Percentiles rank a stretch among this genome's conserved stretches.
Conservation (phyloP, 2,888 invertebrate species). For the Noctua fimbriata region DNA sequence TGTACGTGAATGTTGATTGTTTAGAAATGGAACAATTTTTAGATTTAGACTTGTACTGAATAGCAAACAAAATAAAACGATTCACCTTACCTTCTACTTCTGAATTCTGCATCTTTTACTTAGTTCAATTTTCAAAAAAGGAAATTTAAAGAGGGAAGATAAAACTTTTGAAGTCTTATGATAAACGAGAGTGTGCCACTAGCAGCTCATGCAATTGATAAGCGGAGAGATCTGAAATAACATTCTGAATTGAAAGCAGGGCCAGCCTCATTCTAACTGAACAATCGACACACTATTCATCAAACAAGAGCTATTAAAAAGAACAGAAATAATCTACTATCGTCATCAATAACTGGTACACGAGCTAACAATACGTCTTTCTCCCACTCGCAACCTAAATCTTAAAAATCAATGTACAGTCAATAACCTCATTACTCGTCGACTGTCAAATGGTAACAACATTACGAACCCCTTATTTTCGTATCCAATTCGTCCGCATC, state of each 20-base stretch:
- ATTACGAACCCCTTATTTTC: constrained; percentile 66
- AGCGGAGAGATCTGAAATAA: not conserved
- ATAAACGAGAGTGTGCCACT: no score
- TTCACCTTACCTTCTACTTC: not conserved
- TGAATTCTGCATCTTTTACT: not conserved
- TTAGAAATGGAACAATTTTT: not conserved
- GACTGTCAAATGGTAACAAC: constrained; percentile 64
- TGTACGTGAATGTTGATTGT: constrained; percentile 22
- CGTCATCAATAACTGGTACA: constrained; percentile 8
- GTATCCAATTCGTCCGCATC: constrained; percentile 68
- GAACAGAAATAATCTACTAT: constrained; percentile 3
- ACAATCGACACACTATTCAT: not conserved
- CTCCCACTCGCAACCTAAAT: constrained; percentile 7
- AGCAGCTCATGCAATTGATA: not conserved
- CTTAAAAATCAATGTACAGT: constrained; percentile 60
- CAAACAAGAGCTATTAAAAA: not conserved
- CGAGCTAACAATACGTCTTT: constrained; percentile 23
- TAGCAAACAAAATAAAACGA: not conserved
- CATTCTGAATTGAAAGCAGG: not conserved
- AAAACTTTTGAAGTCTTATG: not conserved
- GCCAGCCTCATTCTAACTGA: not conserved
- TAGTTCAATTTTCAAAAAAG: not conserved
- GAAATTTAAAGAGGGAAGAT: not conserved
- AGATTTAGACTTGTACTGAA: not conserved
- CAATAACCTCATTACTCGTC: constrained; percentile 58